Evolutionary conservation across 1,140 invertebrate species (phyloP), one percentile per base, ranked within the genome.

Genomic region (Pseudomyrmex gracilis): DNA sequence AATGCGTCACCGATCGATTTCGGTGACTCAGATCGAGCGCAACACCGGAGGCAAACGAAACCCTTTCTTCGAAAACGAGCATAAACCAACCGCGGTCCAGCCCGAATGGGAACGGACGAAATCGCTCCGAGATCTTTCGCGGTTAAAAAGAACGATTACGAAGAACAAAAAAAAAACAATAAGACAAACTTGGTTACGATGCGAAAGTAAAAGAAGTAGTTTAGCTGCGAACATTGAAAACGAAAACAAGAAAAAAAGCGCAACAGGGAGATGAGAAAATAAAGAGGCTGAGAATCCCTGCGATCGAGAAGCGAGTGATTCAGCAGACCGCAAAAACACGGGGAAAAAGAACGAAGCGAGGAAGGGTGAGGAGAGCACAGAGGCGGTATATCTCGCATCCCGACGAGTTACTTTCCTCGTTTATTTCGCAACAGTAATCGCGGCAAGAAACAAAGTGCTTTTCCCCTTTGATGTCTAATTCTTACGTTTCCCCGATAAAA

Each of bases 231-330:
- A 10, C 5, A 8, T 47, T 24, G 10, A 70, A 43, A 78, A 17
- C 45, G 47, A 22, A 34, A 20, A 5, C 8, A 22, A 20, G 55
- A 67, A 67, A 43, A 34, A 12, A 43, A 24, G 20, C 10, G 20
- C 51, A 53, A 58, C 1, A 43, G 67, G 15, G 66, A 80, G 34
- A 34, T 57, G 64, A 57, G 53, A 78, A 58, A 77, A 57, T 67
- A 68, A 77, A 80, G 43, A 80, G 76, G 58, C 74, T 89, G 84
- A 86, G 87, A 89, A 83, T 89, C 85, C 82, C 83, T 85, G 87
- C 68, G 53, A 70, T 24, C 61, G 73, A 82, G 86, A n/a, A 45
- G 17, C 55, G 74, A 85, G 60, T 89, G 88, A 89, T 87, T 89
- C 88, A 89, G 58, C 68, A 55, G 24, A 15, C 15, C 47, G 82